Evolutionary conservation across 2,797 vertebrate genomes (phyloP).

Genomic region (Scyliorhinus canicula): DNA sequence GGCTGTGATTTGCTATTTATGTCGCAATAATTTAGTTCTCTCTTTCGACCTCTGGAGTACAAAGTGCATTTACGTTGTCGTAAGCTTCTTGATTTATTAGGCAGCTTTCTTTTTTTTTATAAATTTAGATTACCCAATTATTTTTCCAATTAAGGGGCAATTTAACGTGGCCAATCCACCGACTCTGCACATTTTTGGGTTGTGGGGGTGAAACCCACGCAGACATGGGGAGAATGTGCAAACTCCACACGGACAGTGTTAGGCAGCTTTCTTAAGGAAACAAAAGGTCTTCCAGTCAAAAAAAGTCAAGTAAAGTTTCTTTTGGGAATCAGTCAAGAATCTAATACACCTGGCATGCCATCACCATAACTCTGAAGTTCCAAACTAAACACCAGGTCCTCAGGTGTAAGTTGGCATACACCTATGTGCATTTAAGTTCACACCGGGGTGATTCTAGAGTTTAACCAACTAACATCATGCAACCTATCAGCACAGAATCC

Average conservation of each 20-base stretch:
- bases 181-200: no score
- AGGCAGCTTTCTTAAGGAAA: background rate
- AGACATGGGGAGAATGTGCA: no score
- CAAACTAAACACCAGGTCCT: background rate
- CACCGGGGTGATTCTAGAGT: background rate
- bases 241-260: no score
- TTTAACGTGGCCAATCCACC: no score
- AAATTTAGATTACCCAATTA: no score
- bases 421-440: background rate
- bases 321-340: background rate
- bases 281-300: background rate
- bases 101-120: conserved; percentile 3
- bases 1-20: conserved; percentile 13
- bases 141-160: no score
- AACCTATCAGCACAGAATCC: background rate
- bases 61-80: background rate
- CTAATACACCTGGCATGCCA: background rate
- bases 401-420: background rate
- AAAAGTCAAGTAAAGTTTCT: background rate
- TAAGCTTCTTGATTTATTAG: background rate
- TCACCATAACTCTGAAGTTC: background rate
- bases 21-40: background rate
- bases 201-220: no score
- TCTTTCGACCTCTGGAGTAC: background rate
- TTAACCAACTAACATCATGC: background rate